Evolutionary conservation across 2,888 invertebrate genomes (phyloP).

Genomic region (Agonopterix arenella): DNA sequence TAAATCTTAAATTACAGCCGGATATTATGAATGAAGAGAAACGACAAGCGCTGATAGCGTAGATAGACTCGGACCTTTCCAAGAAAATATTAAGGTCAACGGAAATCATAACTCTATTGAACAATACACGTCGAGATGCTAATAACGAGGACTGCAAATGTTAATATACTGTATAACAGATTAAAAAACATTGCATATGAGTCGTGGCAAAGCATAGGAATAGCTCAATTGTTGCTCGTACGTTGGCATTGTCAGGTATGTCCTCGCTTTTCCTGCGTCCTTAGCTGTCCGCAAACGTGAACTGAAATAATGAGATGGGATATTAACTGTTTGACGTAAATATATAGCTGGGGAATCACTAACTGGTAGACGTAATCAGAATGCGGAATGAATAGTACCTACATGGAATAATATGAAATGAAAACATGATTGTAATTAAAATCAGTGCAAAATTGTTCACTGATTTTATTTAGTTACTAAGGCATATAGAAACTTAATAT

Average conservation of each 20-base stretch:
- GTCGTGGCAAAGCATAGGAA: conserved; percentile 47
- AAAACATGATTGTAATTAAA: background rate
- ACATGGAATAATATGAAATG: background rate
- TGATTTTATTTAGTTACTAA: too few relatives aligned
- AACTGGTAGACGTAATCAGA: background rate
- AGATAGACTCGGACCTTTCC: background rate
- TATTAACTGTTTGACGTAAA: conserved; percentile 61
- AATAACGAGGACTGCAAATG: conserved; percentile 38
- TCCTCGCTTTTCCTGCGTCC: conserved; percentile 52
- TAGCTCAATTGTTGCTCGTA: conserved; percentile 30
- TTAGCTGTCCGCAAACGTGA: conserved; percentile 58
- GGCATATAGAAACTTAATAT: too few relatives aligned
- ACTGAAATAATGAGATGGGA: conserved; percentile 62
- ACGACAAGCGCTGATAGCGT: background rate
- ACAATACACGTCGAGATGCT: conserved; percentile 16
- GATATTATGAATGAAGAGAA: too few relatives aligned
- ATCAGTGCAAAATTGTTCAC: background rate
- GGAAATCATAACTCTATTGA: conserved; percentile 8
- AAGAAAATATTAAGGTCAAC: conserved; percentile 9
- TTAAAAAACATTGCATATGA: conserved; percentile 39
- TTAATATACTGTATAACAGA: conserved; percentile 31
- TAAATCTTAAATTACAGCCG: too few relatives aligned
- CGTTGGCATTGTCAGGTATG: conserved; percentile 21
- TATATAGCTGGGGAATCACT: conserved; percentile 27
- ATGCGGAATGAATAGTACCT: background rate